These are phyloP conservation scores for Machimus atricapillus DNA, from an alignment of 2,888 invertebrate species.

Conservation along the genomic window DNA sequence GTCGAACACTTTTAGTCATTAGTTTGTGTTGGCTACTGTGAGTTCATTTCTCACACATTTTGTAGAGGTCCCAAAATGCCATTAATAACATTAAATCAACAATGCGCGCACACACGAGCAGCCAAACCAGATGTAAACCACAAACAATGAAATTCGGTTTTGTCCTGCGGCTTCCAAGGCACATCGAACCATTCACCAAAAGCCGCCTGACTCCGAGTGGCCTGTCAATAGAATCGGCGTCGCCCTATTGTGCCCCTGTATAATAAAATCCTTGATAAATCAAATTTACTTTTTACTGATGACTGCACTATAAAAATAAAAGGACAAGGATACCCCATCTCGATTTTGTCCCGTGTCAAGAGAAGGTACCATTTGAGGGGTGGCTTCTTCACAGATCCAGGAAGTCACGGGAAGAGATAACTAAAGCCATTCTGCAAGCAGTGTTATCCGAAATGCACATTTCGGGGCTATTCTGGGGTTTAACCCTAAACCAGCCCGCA, in stretches of 20 bases:
- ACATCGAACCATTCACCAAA: not conserved
- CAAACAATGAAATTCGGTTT: constrained; percentile 15
- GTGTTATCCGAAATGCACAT: not conserved
- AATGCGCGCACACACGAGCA: not conserved
- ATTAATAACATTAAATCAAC: constrained; percentile 25
- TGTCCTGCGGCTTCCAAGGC: not conserved
- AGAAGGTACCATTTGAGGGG: not conserved
- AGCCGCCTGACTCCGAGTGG: constrained; percentile 8
- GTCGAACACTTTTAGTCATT: not conserved
- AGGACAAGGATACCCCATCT: not conserved
- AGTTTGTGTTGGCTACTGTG: not conserved
- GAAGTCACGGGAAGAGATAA: not conserved
- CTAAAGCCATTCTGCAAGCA: not conserved
- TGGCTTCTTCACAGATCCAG: not conserved
- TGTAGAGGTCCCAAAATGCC: not conserved
- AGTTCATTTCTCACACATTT: not conserved
- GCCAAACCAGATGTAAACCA: constrained; percentile 24
- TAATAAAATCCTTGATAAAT: constrained; percentile 40
- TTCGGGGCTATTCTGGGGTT: constrained; percentile 37
- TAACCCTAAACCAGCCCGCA: constrained; percentile 49
- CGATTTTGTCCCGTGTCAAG: constrained; percentile 27
- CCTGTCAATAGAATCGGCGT: constrained; percentile 37
- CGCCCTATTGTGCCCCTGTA: constrained; percentile 33
- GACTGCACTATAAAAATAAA: constrained; percentile 37
- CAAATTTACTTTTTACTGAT: constrained; percentile 42